A percentile compares a stretch with the other conserved stretches of the same genome.
These are phyloP conservation scores for Bombus sibiricus DNA, from an alignment of 1,140 invertebrate genomes.

Conservation along the genomic window DNA sequence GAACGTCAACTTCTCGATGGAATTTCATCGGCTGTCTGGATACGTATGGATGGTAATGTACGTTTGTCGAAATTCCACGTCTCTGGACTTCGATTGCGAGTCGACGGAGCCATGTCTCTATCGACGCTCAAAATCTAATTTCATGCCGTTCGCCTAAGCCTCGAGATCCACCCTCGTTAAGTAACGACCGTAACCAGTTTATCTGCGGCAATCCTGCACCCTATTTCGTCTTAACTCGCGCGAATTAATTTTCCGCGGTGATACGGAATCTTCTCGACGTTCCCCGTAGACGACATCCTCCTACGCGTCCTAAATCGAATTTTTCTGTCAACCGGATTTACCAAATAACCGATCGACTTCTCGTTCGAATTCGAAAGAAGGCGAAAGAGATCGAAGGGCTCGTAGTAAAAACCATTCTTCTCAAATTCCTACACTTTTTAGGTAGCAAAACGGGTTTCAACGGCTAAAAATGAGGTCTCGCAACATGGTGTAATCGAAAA, in stretches of 20 bases:
- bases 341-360: background rate
- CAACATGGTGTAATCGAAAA: too few species aligned
- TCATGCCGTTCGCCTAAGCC: background rate
- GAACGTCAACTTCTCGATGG: too few species aligned
- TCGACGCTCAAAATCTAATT: slow-evolving; percentile 29
- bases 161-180: slow-evolving; percentile 18
- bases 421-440: too few species aligned
- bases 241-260: slow-evolving; percentile 14
- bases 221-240: background rate
- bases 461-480: rapidly evolving
- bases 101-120: background rate
- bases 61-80: too few species aligned
- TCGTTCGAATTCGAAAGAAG: background rate
- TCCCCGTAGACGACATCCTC: background rate
- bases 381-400: too few species aligned
- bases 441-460: too few species aligned
- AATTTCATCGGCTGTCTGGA: too few species aligned
- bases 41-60: too few species aligned
- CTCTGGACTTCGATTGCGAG: background rate
- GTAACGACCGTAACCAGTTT: slow-evolving; percentile 28
- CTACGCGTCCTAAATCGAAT: background rate
- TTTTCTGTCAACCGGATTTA: background rate
- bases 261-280: background rate
- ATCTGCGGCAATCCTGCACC: background rate
- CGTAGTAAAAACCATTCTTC: too few species aligned